Base-by-base conservation (phyloP, 2,113 vertebrate species). In the Aegithalos caudatus region DNA sequence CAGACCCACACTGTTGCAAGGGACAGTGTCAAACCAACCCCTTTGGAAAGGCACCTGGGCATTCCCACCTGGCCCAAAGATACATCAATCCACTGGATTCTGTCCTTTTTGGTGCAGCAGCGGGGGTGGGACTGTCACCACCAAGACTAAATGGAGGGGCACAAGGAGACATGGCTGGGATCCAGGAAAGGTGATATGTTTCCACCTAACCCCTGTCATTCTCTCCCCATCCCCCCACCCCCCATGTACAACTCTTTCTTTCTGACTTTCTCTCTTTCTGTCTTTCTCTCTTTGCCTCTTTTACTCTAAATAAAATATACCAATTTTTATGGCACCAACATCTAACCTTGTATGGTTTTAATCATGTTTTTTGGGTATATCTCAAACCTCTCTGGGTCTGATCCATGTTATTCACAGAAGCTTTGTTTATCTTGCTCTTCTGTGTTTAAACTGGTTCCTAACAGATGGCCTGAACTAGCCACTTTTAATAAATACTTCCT, bases 141-240 rank as follows among this genome's bases (percentile, higher is more conserved):
- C 27, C 56, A 16, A 17, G 21, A 62, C 3, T 17, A 53, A 27
- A 27, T 33, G 27, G 25, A 31, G 6, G 3, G 20, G 16, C 8
- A 42, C 24, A 81, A 50, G 0, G 8, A 29, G 66, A 24, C 8
- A 6, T 19, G 5, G 6, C 5, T 71, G 37, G 45, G 37, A 51
- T 4, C 3, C 12, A 1, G 20, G 45, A 51, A 28, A 35, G 54
- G 10, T 6, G 8, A 44, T 16, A 12, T 1, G 6, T 24, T 60
- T 35, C 65, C 20, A 50, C 19, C 13, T 47, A 67, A 38, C 3
- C 11, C 15, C 24, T 40, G 5, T 35, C 45, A 42, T 31, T 60
- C 31, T 35, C 20, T 35, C 25, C 9, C 24, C 1, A 0, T 25
- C 1, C 15, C 6, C 11, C 12, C 7, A 15, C 2, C 6, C 14